Conservation (phyloP, 2,888 invertebrate genomes). For the Galeruca laticollis region DNA sequence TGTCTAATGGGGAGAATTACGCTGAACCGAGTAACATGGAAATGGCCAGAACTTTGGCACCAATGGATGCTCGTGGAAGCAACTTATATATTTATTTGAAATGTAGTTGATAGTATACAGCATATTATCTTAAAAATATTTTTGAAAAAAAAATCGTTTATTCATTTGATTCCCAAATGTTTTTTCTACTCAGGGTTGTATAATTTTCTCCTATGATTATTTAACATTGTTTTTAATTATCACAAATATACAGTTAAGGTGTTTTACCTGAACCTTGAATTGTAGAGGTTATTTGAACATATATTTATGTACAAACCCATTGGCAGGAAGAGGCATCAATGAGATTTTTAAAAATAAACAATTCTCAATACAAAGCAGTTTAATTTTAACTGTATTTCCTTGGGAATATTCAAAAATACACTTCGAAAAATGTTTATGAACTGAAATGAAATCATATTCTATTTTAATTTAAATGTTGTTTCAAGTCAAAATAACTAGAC, state of each 20-base stretch:
- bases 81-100: too few relatives aligned
- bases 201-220: too few relatives aligned
- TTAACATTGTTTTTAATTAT: too few relatives aligned
- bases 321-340: neutral
- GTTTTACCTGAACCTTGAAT: neutral
- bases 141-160: too few relatives aligned
- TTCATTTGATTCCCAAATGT: too few relatives aligned
- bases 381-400: constrained; percentile 25
- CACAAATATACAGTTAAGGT: neutral
- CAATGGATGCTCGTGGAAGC: too few relatives aligned
- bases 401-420: constrained; percentile 12
- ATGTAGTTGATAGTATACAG: too few relatives aligned
- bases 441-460: constrained; percentile 21
- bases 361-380: neutral
- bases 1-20: too few relatives aligned
- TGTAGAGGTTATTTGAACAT: neutral
- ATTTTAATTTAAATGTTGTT: constrained; percentile 15
- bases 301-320: neutral
- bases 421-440: constrained; percentile 18
- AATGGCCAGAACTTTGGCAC: too few relatives aligned
- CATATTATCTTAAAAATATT: too few relatives aligned
- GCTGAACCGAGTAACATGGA: too few relatives aligned
- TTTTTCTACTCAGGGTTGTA: too few relatives aligned
- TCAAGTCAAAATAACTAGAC: constrained; percentile 15
- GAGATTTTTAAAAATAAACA: constrained; percentile 15